These are phyloP conservation scores for Leptoteleia sp. DNA, from an alignment of 1,140 invertebrate genomes.

Conservation along the genomic window DNA sequence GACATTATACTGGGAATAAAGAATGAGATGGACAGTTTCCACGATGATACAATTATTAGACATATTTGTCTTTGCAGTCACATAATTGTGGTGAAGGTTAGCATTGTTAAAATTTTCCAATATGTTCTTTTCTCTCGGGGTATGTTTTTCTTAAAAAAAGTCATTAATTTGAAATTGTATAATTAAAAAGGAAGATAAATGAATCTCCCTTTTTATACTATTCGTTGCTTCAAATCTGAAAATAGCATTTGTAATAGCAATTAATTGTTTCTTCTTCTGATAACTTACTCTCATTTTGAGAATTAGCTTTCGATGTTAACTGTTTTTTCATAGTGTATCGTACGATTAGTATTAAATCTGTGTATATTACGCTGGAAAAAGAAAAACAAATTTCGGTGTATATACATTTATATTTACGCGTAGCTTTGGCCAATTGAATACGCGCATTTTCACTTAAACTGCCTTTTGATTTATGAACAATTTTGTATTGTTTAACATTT, in stretches of 20 bases:
- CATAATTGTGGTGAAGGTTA: no score
- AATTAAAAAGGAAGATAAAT: no score
- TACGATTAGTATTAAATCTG: conserved; percentile 35
- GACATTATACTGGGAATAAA: no score
- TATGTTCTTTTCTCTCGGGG: no score
- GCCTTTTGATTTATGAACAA: conserved; percentile 24
- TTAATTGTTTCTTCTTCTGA: conserved; percentile 62
- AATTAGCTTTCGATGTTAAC: conserved; percentile 49
- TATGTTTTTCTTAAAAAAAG: no score
- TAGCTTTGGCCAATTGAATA: conserved; percentile 20
- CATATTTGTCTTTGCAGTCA: no score
- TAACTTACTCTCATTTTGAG: conserved; percentile 20
- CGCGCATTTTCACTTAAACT: conserved; percentile 37
- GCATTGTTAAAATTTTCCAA: no score
- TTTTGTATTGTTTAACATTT: conserved; percentile 19
- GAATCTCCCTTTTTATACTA: not conserved
- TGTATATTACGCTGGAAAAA: conserved; percentile 28
- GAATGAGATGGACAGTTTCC: no score
- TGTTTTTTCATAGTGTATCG: conserved; percentile 32
- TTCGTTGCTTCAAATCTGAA: not conserved
- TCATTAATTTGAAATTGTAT: no score
- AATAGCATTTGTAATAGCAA: conserved; percentile 9
- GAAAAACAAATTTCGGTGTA: no score
- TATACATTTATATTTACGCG: no score
- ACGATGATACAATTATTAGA: no score